Evolutionary conservation across 2,888 invertebrate species (phyloP), one percentile per base, ranked within the genome.

Genomic region (Trypoxylon attenuatum): DNA sequence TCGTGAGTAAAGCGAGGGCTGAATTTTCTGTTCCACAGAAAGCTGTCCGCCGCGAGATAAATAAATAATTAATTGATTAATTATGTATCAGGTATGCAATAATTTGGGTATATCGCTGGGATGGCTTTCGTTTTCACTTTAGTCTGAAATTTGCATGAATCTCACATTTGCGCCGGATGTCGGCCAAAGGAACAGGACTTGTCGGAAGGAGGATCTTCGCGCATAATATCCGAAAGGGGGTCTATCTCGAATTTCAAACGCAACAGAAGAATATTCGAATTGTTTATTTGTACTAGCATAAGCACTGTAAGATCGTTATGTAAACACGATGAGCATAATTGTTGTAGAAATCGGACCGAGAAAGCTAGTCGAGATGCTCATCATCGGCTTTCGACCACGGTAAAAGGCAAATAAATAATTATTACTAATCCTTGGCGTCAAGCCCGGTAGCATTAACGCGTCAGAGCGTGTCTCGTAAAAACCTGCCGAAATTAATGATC

Each of bases 41-140:
- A 19, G n/a, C 16, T 21, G 45, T 25, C 13, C 13, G 33, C n/a
- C 25, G 27, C 25, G 16, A n/a, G 16, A 18, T 16, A 1, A 25
- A 1, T 3, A 2, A 25, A 23, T 45, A 45, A 45, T 29, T 47
- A 47, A 29, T 47, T 29, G 29, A 47, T 47, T 47, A 47, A 21
- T 33, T 33, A 33, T 33, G 33, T 13, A 33, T 33, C 33, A 13
- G 13, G 8, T 10, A 10, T 13, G 33, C n/a, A n/a, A n/a, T n/a
- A n/a, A n/a, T n/a, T 33, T 13, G 43, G 5, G 8, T 6, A 22
- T 22, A 5, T 16, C 5, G n/a, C n/a, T 5, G 13, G 22, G 15
- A 23, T 13, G 53, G 54, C 71, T 71, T 66, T 71, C 71, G 38
- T 51, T 71, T 71, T 71, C 71, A 55, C 56, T 18, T n/a, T 51